phyloP scores from a whole-genome alignment of 2,113 vertebrate genomes.

The Oreotrochilus melanogaster region DNA sequence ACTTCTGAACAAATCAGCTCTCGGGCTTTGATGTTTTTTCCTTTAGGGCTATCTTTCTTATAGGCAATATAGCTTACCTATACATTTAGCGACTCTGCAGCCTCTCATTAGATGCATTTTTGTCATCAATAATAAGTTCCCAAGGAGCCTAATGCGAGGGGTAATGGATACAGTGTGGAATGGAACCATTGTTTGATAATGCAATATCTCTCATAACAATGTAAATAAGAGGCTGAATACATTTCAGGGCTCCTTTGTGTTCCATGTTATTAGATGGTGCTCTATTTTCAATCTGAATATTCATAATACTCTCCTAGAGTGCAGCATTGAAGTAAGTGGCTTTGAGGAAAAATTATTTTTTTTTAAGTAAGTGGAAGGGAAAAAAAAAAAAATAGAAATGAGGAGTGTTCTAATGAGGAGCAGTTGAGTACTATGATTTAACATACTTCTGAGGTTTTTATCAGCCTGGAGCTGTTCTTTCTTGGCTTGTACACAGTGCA shows the following conservation, averaged over 20 bases:
- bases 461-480: slow-evolving; percentile 65
- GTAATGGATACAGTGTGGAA: slow-evolving; percentile 7
- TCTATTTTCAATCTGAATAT: slow-evolving; percentile 72
- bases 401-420: slow-evolving; percentile 67
- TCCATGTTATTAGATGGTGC: slow-evolving; percentile 15
- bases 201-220: slow-evolving; percentile 38
- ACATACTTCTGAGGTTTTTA: slow-evolving; percentile 62
- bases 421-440: slow-evolving; percentile 63
- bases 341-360: slow-evolving; percentile 58
- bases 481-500: slow-evolving; percentile 61
- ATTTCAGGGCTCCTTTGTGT: slow-evolving; percentile 36
- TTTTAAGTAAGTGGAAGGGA: slow-evolving; percentile 44
- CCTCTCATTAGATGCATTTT: slow-evolving; percentile 39
- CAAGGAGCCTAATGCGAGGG: slow-evolving; percentile 31
- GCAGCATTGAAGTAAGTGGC: slow-evolving; percentile 36
- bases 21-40: slow-evolving; percentile 19
- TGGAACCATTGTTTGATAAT: slow-evolving; percentile 41
- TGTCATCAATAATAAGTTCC: slow-evolving; percentile 67
- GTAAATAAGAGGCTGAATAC: slow-evolving; percentile 54
- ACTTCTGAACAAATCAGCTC: slow-evolving; percentile 57
- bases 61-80: slow-evolving; percentile 35
- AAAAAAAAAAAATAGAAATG: not conserved
- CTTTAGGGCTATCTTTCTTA: slow-evolving; percentile 45
- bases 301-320: slow-evolving; percentile 68
- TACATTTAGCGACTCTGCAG: not conserved